Evolutionary conservation across 1,140 invertebrate genomes (phyloP).

Genomic region (Eriosoma lanigerum): DNA sequence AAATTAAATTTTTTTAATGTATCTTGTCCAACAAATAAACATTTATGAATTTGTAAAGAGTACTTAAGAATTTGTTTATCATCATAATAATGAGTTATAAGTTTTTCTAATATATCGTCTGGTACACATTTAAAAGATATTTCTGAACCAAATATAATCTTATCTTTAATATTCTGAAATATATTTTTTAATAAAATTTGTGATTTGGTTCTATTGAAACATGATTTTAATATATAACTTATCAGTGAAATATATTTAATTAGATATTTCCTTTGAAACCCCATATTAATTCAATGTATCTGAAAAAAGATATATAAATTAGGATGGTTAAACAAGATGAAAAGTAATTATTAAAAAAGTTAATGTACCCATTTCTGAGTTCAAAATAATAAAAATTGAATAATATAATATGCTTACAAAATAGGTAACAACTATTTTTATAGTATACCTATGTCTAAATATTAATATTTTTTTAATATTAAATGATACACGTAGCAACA

Average conservation of each 20-base stretch:
- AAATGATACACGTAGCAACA: too few relatives aligned
- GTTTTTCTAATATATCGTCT: constrained; percentile 12
- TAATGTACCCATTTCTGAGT: too few relatives aligned
- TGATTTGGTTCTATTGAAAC: constrained; percentile 12
- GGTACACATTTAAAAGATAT: constrained; percentile 37
- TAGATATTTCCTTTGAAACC: not conserved
- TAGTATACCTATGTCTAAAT: too few relatives aligned
- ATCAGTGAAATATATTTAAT: not conserved
- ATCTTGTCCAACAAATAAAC: constrained; percentile 29
- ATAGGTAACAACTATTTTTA: too few relatives aligned
- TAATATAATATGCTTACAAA: too few relatives aligned
- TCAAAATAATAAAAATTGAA: too few relatives aligned
- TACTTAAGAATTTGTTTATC: not conserved
- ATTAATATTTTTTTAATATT: too few relatives aligned
- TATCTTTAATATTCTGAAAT: not conserved
- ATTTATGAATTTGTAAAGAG: constrained; percentile 32
- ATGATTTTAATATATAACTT: constrained; percentile 12
- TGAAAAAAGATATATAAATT: too few relatives aligned
- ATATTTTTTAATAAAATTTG: not conserved
- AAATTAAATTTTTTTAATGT: constrained; percentile 17
- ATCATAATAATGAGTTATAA: constrained; percentile 14
- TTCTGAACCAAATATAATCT: constrained; percentile 15
- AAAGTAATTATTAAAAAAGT: too few relatives aligned
- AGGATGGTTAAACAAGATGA: too few relatives aligned
- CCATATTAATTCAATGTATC: not conserved